Conservation (phyloP, 1,140 invertebrate species). For the Dendroctonus ponderosae region DNA sequence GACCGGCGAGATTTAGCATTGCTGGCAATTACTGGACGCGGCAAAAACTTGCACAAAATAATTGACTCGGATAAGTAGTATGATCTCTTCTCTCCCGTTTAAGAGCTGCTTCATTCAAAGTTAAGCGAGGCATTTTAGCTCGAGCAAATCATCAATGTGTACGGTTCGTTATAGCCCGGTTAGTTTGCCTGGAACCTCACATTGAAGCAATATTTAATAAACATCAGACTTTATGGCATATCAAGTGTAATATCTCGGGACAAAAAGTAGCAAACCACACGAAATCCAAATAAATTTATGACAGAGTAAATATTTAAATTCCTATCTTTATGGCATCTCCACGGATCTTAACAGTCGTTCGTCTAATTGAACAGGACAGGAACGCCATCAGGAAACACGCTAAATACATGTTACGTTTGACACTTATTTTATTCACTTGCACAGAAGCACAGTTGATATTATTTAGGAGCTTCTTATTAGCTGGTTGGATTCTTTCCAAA, state of each 20-base stretch:
- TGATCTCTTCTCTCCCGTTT: neutral
- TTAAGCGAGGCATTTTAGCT: neutral
- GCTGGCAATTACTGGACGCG: neutral
- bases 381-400: neutral
- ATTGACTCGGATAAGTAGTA: slow-evolving; percentile 11
- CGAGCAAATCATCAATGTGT: neutral
- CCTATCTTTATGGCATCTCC: slow-evolving; percentile 2
- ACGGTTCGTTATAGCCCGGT: no score
- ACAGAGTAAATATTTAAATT: slow-evolving; percentile 3
- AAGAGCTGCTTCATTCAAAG: neutral
- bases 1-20: slow-evolving; percentile 14
- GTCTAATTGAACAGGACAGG: neutral
- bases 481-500: no score
- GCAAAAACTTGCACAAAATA: slow-evolving; percentile 21
- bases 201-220: no score
- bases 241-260: no score
- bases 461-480: no score
- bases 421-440: neutral
- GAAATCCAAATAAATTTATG: slow-evolving; percentile 5
- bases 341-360: neutral
- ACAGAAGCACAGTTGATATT: no score
- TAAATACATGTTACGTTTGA: neutral
- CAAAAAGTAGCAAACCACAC: neutral
- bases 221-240: no score
- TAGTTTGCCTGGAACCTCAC: no score